These are phyloP conservation scores for Corythucha ciliata DNA, from an alignment of 2,888 invertebrate species.

Conservation along the genomic window DNA sequence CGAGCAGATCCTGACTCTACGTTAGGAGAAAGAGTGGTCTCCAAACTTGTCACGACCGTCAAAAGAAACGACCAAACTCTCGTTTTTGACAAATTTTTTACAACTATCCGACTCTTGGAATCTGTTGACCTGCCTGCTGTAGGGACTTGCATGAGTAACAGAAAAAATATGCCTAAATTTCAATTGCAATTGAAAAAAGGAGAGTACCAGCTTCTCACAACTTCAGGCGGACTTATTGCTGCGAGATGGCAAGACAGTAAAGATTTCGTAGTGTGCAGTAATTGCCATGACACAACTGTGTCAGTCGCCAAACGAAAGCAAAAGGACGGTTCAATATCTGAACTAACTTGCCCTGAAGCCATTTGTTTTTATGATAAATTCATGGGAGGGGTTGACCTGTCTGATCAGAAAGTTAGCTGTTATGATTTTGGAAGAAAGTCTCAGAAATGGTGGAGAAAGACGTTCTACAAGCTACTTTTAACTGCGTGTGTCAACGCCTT, in stretches of 20 bases:
- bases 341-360: slow-evolving; percentile 31
- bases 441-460: slow-evolving; percentile 37
- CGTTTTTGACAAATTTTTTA: too few relatives aligned
- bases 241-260: slow-evolving; percentile 37
- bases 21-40: too few relatives aligned
- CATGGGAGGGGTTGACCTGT: slow-evolving; percentile 33
- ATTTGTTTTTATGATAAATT: slow-evolving; percentile 31
- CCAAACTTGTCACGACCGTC: too few relatives aligned
- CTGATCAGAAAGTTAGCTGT: slow-evolving; percentile 35
- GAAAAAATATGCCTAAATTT: too few relatives aligned
- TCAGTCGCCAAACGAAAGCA: slow-evolving; percentile 29
- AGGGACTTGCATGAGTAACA: too few relatives aligned
- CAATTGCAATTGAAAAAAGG: too few relatives aligned
- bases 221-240: slow-evolving; percentile 32
- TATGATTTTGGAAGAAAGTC: slow-evolving; percentile 36
- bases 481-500: slow-evolving; percentile 35
- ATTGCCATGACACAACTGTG: slow-evolving; percentile 32
- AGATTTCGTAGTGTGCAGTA: slow-evolving; percentile 36
- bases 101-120: too few relatives aligned
- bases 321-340: slow-evolving; percentile 36
- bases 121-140: too few relatives aligned
- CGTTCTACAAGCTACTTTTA: slow-evolving; percentile 36
- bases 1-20: too few relatives aligned
- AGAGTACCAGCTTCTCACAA: too few relatives aligned
- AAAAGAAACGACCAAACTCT: too few relatives aligned